Conservation (phyloP, 2,797 vertebrate genomes). For the Chiloscyllium punctatum region DNA sequence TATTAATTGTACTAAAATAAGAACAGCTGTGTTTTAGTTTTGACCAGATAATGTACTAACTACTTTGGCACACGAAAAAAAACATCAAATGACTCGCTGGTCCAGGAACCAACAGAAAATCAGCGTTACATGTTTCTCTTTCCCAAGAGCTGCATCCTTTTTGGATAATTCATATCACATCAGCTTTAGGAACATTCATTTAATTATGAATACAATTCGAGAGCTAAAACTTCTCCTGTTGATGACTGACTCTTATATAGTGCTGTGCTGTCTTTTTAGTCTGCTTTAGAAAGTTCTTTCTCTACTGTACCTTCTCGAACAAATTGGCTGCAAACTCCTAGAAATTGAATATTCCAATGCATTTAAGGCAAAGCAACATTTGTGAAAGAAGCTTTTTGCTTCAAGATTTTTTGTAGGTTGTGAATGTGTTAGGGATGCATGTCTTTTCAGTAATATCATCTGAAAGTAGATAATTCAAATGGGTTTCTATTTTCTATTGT, state of each 20-base stretch:
- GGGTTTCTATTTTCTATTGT: background rate
- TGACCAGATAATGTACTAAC: background rate
- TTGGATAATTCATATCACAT: background rate
- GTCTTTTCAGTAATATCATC: background rate
- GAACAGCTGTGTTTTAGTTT: background rate
- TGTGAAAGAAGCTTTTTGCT: too few species aligned
- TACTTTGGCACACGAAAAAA: background rate
- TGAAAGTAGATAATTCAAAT: background rate
- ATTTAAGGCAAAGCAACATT: background rate
- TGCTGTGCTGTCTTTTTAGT: background rate
- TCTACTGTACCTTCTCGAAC: background rate
- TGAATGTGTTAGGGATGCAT: background rate
- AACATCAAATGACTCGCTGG: background rate
- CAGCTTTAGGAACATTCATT: background rate
- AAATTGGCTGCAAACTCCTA: background rate
- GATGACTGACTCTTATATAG: background rate
- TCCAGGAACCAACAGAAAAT: too few species aligned
- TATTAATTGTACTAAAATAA: background rate
- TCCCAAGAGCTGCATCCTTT: background rate
- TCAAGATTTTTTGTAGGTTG: background rate
- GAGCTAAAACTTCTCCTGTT: background rate
- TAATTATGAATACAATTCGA: background rate
- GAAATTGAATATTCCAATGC: background rate
- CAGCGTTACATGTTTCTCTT: background rate
- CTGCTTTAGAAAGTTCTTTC: background rate